Evolutionary conservation across 2,888 invertebrate species (phyloP).

Genomic region (Silvanus unidentatus): DNA sequence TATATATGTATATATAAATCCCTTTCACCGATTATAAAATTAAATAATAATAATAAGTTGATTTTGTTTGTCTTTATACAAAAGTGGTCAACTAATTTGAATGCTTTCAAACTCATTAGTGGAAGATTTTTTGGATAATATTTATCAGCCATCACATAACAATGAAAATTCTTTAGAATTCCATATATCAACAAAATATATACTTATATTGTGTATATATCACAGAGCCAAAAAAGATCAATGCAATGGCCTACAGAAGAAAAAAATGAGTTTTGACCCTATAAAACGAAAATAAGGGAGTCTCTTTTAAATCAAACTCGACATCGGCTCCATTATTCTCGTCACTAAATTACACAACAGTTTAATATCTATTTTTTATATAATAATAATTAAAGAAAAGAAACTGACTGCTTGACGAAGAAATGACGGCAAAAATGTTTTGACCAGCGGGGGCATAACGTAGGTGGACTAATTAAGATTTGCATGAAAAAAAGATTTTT

Average conservation of each 20-base stretch:
- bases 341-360: conserved; percentile 12
- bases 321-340: conserved; percentile 18
- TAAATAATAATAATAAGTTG: conserved; percentile 10
- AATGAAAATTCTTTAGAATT: conserved; percentile 30
- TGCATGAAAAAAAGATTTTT: too few species aligned
- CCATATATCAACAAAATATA: conserved; percentile 28
- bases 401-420: conserved; percentile 37
- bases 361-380: conserved; percentile 15
- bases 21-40: conserved; percentile 36
- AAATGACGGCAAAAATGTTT: conserved; percentile 10
- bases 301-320: not conserved
- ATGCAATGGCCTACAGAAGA: conserved; percentile 18
- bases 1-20: conserved; percentile 21
- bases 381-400: too few species aligned
- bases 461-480: conserved; percentile 15
- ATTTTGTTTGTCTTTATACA: too few species aligned
- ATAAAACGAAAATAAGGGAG: conserved; percentile 10
- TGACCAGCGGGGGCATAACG: conserved; percentile 32
- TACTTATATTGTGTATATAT: conserved; percentile 21
- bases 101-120: too few species aligned
- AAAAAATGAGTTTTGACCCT: conserved; percentile 20
- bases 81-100: too few species aligned
- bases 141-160: conserved; percentile 6
- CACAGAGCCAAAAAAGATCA: conserved; percentile 38
- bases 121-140: not conserved